Conservation (phyloP, 2,888 invertebrate genomes). For the Lepas anatifera region DNA sequence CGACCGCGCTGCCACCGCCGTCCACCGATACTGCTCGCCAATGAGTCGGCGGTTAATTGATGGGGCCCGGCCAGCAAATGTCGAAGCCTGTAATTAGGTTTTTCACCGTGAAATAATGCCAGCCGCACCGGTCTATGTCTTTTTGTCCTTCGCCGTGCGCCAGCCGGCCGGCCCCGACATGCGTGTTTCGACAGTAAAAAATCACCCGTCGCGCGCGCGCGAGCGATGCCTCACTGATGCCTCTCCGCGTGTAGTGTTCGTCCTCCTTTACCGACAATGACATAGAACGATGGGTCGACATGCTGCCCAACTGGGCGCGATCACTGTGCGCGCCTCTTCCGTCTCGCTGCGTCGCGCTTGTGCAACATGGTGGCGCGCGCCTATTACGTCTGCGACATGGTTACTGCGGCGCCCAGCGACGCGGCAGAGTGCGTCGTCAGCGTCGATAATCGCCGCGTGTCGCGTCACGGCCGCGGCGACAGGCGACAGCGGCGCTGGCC, state of each 20-base stretch:
- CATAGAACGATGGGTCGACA: too few species aligned
- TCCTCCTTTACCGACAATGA: too few species aligned
- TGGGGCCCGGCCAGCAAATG: background rate
- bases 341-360: background rate
- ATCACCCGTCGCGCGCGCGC: background rate
- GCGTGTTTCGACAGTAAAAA: background rate
- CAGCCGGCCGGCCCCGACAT: background rate
- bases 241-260: background rate
- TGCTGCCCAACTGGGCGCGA: too few species aligned
- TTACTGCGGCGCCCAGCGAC: background rate
- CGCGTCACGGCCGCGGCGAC: background rate
- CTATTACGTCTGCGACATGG: background rate
- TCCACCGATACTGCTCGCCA: background rate
- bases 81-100: conserved; percentile 12
- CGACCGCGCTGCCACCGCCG: background rate
- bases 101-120: conserved; percentile 11
- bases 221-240: background rate
- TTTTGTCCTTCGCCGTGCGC: conserved; percentile 4
- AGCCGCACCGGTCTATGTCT: conserved; percentile 1
- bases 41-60: background rate
- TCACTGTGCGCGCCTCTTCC: background rate
- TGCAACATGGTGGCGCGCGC: conserved; percentile 1
- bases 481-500: too few species aligned
- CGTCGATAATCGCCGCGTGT: background rate
- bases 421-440: background rate